Evolutionary conservation across 2,888 invertebrate species (phyloP).

Genomic region (Acleris sparsana): DNA sequence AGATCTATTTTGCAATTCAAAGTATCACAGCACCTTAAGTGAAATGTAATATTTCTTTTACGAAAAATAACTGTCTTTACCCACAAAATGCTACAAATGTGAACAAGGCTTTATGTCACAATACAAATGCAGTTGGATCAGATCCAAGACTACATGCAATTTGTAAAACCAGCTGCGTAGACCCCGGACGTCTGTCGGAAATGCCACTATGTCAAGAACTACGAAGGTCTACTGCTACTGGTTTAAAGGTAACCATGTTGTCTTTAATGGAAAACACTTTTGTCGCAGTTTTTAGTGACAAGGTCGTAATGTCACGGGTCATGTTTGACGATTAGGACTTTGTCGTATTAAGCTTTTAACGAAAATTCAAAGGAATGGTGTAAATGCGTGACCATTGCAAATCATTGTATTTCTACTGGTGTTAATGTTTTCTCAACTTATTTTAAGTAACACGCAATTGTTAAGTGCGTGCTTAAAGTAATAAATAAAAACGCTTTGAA

Average conservation of each 20-base stretch:
- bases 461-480: constrained; percentile 5
- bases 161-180: constrained; percentile 8
- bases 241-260: constrained; percentile 26
- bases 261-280: constrained; percentile 15
- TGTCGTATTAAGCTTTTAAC: neutral
- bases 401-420: constrained; percentile 8
- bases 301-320: constrained; percentile 11
- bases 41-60: no score
- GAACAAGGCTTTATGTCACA: constrained; percentile 6
- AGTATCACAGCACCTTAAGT: no score
- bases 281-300: constrained; percentile 19
- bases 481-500: neutral
- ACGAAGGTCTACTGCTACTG: constrained; percentile 15
- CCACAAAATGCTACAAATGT: constrained; percentile 3
- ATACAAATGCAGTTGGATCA: constrained; percentile 30
- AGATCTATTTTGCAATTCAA: no score
- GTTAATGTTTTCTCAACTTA: constrained; percentile 2
- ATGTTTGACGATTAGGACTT: constrained; percentile 1
- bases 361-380: no score
- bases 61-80: no score
- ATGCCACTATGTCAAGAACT: neutral
- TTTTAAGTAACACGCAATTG: constrained; percentile 20
- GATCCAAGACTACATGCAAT: constrained; percentile 18
- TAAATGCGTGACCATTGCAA: constrained; percentile 19
- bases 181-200: neutral